Evolutionary conservation across 1,140 invertebrate species (phyloP).

Genomic region (Micrasema longulum): DNA sequence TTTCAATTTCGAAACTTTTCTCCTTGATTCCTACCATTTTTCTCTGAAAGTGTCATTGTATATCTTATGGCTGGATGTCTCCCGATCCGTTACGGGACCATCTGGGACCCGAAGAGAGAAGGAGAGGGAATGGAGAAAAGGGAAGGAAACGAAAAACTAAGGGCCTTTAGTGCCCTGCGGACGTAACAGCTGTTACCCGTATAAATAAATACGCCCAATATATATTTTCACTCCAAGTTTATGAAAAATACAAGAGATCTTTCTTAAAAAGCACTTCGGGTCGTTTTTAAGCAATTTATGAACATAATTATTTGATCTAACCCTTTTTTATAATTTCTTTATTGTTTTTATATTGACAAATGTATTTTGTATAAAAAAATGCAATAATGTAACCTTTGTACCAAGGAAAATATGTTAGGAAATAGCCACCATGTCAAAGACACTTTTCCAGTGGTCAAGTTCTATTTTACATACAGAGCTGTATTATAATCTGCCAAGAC

Average conservation of each 20-base stretch:
- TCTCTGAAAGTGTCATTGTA: conserved; percentile 34
- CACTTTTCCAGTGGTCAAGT: no score
- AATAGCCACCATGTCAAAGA: no score
- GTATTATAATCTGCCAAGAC: no score
- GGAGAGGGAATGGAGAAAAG: background rate
- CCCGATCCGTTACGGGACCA: conserved; percentile 21
- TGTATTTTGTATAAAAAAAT: no score
- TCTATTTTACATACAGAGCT: no score
- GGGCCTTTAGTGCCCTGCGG: conserved; percentile 15
- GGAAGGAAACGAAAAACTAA: conserved; percentile 3
- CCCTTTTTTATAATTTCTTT: no score
- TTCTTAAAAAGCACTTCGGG: conserved; percentile 1
- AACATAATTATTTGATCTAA: no score
- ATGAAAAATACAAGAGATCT: background rate
- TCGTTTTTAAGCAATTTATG: conserved; percentile 14
- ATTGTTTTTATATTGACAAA: no score
- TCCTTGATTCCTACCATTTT: conserved; percentile 14
- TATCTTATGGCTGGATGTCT: conserved; percentile 29
- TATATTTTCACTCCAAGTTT: conserved; percentile 29
- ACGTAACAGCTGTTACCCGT: conserved; percentile 33
- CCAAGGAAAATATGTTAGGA: no score
- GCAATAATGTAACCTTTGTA: no score
- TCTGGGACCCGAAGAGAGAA: conserved; percentile 10
- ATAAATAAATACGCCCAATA: conserved; percentile 28
- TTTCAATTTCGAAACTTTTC: conserved; percentile 24